Base-by-base conservation (phyloP, 2,888 invertebrate genomes). In the Heliconius hortense region DNA sequence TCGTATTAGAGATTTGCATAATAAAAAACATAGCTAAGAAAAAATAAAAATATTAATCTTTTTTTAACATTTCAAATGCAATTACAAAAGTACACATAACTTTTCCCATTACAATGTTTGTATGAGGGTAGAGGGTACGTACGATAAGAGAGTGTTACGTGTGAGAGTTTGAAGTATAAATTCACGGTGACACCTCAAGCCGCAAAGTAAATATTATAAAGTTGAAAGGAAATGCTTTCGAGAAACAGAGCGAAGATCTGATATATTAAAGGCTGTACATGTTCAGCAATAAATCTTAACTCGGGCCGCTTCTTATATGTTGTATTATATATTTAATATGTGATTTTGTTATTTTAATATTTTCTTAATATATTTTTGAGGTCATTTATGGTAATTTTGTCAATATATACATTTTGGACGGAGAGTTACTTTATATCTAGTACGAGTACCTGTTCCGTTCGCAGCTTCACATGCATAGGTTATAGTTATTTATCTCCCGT, bases 201-300 rank as follows among this genome's bases (percentile, higher is more conserved):
- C 77, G 71, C 76, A 76, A 76, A 76, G 76, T 75, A 75, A 77
- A 77, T 73, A 76, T 67, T 68, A 77, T 67, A 60, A 73, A 63
- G 76, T 77, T 64, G 43, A 60, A 71, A 71, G 76, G 67, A 76
- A 77, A 76, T 11, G 69, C 69, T 69, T 69, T 53, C 7, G 21
- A 28, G 53, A 70, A 66, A 66, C 64, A 39, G 31, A 53, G 63
- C 31, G 24, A 63, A 74, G 48, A 24, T 69, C 68, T 31, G 53
- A 69, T 56, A 53, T 69, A 69, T 56, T 69, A 56, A 56, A 74
- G 28, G 68, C 59, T 74, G 43, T 74, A 68, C 28, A 67, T 67
- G 43, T 69, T 56, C 68, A 11, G 31, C 28, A 15, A 53, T 69
- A 53, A 69, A 31, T 53, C 21, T 53, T 69, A 69, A 31, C 68